Percentiles rank a stretch among this genome's conserved stretches.
Evolutionary conservation across 53 echinoderm and acorn worm genomes (phyloP).

Genomic region (Astropecten irregularis): DNA sequence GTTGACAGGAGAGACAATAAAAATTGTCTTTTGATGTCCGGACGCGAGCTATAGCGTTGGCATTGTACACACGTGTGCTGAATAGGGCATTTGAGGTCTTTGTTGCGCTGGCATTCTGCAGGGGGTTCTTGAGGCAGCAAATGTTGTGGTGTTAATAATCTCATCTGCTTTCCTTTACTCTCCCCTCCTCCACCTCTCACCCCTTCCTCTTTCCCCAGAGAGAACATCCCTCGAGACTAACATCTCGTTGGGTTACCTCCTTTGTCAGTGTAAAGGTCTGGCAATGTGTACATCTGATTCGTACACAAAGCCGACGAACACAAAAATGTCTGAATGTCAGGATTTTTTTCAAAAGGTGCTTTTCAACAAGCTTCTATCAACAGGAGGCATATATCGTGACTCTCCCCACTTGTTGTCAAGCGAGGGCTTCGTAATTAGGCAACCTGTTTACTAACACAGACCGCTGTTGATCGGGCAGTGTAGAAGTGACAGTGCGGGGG

Average conservation of each 20-base stretch:
- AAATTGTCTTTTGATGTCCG: background rate
- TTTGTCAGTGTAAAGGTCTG: background rate
- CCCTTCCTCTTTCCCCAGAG: background rate
- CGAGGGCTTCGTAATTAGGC: too few species aligned
- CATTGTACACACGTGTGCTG: background rate
- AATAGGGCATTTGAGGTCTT: background rate
- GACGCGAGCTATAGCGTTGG: background rate
- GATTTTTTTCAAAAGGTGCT: too few species aligned
- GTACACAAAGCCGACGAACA: too few species aligned
- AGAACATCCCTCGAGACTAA: background rate
- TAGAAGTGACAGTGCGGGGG: too few species aligned
- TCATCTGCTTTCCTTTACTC: background rate
- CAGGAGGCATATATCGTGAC: too few species aligned
- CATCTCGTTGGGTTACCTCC: too few species aligned
- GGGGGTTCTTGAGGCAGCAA: background rate
- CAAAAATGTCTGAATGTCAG: too few species aligned
- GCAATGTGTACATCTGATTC: too few species aligned
- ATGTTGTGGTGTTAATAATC: background rate
- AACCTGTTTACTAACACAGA: too few species aligned
- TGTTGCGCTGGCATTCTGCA: constrained; percentile 11
- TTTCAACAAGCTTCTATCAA: too few species aligned
- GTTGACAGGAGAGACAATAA: background rate
- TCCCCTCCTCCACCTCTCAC: background rate
- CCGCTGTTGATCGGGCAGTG: too few species aligned
- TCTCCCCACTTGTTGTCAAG: too few species aligned